Conservation (phyloP, 2,113 vertebrate species). For the Alligator sinensis region DNA sequence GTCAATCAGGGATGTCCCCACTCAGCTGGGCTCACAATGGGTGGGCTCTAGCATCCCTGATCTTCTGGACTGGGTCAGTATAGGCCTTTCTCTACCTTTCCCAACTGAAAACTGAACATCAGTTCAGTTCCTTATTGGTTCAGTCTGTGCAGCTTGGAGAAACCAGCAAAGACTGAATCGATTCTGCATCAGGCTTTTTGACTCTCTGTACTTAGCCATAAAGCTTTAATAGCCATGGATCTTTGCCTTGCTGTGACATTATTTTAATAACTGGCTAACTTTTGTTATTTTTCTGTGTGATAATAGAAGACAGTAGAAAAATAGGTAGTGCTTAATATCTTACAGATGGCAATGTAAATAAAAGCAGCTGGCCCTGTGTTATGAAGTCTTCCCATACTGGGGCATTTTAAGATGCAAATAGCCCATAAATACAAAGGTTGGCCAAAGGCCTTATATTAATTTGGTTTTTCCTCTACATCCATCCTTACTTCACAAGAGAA, state of each 20-base stretch:
- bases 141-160: no score
- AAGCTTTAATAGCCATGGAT: background rate
- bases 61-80: no score
- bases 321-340: background rate
- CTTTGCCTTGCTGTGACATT: background rate
- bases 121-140: no score
- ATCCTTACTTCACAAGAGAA: background rate
- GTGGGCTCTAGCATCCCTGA: no score
- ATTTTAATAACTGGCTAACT: background rate
- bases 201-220: background rate
- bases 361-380: background rate
- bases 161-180: background rate
- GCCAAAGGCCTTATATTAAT: background rate
- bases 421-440: background rate
- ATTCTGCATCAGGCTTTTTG: background rate
- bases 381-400: background rate
- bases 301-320: background rate
- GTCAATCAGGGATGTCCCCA: no score
- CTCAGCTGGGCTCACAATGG: no score
- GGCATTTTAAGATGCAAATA: background rate
- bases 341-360: background rate
- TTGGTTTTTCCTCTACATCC: background rate
- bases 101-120: no score
- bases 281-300: background rate
- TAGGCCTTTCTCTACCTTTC: no score